Evolutionary conservation across 2,888 invertebrate species (phyloP), one percentile per base, ranked within the genome.

Genomic region (Sympetrum striolatum): DNA sequence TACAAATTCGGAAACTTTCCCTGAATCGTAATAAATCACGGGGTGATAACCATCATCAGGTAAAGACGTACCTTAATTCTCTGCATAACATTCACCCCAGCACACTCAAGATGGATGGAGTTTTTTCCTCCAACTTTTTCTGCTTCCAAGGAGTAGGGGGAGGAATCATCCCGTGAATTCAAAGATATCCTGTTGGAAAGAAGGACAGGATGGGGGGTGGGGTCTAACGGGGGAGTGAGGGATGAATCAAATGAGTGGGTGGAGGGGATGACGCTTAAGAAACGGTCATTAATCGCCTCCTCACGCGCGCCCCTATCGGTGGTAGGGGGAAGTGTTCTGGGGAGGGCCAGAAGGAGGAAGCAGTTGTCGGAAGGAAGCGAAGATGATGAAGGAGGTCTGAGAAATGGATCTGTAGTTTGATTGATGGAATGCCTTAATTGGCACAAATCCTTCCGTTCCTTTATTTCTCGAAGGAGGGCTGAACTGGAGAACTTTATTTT

Each of bases 321-420:
- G 60, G 58, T 10, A 12, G 22, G 10, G 37, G 60, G 60, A 86
- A 86, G 60, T 35, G 53, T 53, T 53, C 53, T 10, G 82, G 82
- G 35, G 58, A 25, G 39, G 31, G 22, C 8, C 8, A 53, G 18
- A 18, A 35, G 25, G 31, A 25, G 58, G 58, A 82, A 22, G 58
- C 15, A 58, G 82, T 35, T 58, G 35, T 60, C 58, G 35, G 82
- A 39, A 53, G 81, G 3, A 35, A 5, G 58, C 10, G 39, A 60
- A n/a, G 64, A 64, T 37, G 37, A n/a, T 58, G n/a, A 64, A 58
- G 58, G 31, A 58, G 31, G 35, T 18, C 58, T 82, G 82, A 82
- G 82, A 82, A 82, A 82, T 82, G 82, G 60, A 64, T 86, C 86
- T 64, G 39, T 39, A 37, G 86, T 86, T 86, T 86, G 86, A 86